Evolutionary conservation across 2,797 vertebrate species (phyloP), one percentile per base, ranked within the genome.

Genomic region (Ispidina lecontei): DNA sequence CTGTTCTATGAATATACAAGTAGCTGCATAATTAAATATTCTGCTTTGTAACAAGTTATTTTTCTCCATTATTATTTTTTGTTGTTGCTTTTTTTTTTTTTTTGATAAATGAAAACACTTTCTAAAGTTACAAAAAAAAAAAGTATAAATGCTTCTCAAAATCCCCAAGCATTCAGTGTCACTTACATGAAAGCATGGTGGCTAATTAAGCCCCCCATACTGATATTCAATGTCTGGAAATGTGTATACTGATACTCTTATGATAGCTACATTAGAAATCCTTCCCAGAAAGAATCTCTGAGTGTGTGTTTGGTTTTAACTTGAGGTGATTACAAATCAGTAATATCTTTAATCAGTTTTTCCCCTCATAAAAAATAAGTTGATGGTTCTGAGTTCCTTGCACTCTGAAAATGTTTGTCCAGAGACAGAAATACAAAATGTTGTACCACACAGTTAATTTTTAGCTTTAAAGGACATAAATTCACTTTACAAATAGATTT

Each of bases 251-350:
- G n/a, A 76, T 10, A 63, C 5, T 75, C 37, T 33, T 80, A 83
- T 41, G 94, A 72, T 49, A 96, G 88, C 33, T 81, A 75, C 51
- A 33, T 75, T 59, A 84, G 51, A 91, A 47, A 89, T 46, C 4
- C 35, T 65, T 94, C 71, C 22, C 58, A 78, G 56, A 35, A 31
- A 71, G 46, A 87, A 65, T 54, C 62, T 75, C 54, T 5, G 33
- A 89, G 55, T 23, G 20, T 47, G 39, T 28, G 15, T 71, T 64
- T 23, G 8, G 12, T 64, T 58, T 78, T 56, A 84, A 47, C 16
- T 78, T 44, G 47, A 43, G 15, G 39, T 1, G 3, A 84, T 16
- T n/a, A 17, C 9, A 74, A 56, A 28, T 43, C 71, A 79, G 11
- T 44, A 72, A 70, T 20, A 89, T 15, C 23, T 91, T 69, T 41